These are phyloP conservation scores for Pseudorectes ferrugineus DNA, from an alignment of 2,113 vertebrate species.

Conservation along the genomic window DNA sequence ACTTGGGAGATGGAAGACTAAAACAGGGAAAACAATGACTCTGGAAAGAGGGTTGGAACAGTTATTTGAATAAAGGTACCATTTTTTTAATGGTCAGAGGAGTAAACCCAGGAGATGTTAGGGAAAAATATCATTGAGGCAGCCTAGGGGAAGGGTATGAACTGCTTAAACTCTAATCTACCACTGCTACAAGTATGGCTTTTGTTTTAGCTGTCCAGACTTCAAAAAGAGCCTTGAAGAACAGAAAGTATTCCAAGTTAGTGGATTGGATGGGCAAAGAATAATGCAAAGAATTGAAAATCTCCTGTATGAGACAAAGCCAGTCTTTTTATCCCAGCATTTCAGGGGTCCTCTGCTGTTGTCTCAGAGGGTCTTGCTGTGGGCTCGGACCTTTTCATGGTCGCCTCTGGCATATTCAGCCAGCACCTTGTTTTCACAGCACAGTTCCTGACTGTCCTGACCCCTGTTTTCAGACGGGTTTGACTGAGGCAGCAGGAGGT, in stretches of 20 bases:
- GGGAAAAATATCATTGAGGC: neutral
- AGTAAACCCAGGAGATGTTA: neutral
- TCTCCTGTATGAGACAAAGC: neutral
- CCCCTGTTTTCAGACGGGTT: neutral
- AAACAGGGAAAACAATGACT: neutral
- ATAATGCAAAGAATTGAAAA: neutral
- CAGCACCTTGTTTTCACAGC: neutral
- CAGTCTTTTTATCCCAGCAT: neutral
- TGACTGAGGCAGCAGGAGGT: slow-evolving; percentile 3
- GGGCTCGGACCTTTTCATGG: neutral
- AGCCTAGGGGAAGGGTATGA: neutral
- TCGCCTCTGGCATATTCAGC: neutral
- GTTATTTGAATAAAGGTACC: neutral
- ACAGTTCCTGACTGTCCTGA: neutral
- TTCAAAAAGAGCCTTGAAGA: neutral
- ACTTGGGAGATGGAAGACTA: neutral
- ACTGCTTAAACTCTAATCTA: neutral
- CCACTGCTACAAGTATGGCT: neutral
- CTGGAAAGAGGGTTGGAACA: neutral
- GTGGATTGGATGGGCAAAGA: neutral
- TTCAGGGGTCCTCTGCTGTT: neutral
- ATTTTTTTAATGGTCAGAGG: neutral
- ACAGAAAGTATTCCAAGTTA: neutral
- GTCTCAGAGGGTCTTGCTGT: neutral
- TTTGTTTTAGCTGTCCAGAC: neutral